These are phyloP conservation scores for Bubo scandiacus DNA, from an alignment of 2,113 vertebrate species.

Conservation along the genomic window DNA sequence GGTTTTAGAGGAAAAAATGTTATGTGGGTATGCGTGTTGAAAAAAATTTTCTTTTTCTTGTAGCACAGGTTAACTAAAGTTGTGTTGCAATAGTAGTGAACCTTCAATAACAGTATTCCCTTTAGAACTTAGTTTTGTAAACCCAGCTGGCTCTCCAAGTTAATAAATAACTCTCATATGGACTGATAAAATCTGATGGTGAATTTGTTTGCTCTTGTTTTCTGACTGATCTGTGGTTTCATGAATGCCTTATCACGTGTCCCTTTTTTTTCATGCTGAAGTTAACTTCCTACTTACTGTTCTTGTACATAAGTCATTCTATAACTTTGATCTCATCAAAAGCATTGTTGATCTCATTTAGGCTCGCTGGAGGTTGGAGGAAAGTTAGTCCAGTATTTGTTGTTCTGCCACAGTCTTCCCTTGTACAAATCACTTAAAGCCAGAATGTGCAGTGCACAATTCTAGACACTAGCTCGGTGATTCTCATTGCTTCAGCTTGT, in stretches of 20 bases:
- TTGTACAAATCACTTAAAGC: not conserved
- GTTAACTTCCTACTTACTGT: not conserved
- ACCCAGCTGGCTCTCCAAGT: not conserved
- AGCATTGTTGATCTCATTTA: not conserved
- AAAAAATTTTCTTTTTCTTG: not conserved
- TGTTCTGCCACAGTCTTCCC: not conserved
- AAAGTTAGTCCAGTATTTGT: not conserved
- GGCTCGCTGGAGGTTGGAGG: not conserved
- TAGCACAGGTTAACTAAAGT: not conserved
- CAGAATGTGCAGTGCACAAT: not conserved
- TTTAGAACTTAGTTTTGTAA: not conserved
- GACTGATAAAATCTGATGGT: not conserved
- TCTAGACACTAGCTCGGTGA: not conserved
- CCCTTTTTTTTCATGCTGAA: not conserved
- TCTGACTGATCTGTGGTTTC: not conserved
- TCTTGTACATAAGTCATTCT: not conserved
- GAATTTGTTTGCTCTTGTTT: not conserved
- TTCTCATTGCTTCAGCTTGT: not conserved
- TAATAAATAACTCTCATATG: not conserved
- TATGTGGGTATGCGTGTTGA: not conserved
- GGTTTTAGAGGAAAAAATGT: not conserved
- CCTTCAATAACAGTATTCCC: not conserved
- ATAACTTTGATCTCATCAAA: not conserved
- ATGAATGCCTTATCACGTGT: not conserved
- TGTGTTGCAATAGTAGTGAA: not conserved